phyloP scores from a whole-genome alignment of 2,797 vertebrate species.

The Parauchenoglanis ngamensis region DNA sequence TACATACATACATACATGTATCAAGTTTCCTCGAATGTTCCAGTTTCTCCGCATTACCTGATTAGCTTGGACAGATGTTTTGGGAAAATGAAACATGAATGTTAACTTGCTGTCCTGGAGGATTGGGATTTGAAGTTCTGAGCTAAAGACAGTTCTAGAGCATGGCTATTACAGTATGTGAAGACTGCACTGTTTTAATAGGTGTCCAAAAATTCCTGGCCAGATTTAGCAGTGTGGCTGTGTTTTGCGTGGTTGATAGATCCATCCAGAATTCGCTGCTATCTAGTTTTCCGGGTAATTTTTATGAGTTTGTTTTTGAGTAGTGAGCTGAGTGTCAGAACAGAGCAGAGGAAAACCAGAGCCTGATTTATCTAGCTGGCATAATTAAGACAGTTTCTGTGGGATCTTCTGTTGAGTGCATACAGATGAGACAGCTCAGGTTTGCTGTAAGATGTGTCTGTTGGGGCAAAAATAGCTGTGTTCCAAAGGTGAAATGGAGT shows the following conservation, averaged over 20 bases:
- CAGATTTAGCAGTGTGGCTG: background rate
- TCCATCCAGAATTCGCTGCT: background rate
- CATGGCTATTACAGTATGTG: background rate
- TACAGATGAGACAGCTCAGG: background rate
- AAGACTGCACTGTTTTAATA: conserved; percentile 9
- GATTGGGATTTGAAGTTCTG: background rate
- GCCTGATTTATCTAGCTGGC: background rate
- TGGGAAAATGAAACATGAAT: background rate
- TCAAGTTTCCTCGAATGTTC: conserved; percentile 7
- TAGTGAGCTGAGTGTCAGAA: background rate
- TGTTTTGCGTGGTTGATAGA: background rate
- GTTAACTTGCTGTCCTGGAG: conserved; percentile 9
- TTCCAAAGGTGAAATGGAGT: conserved; percentile 10
- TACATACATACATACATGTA: background rate
- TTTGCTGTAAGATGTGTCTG: background rate
- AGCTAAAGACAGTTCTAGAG: conserved; percentile 14
- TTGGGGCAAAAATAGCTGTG: background rate
- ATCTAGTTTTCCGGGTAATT: background rate
- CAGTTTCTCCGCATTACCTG: conserved; percentile 8
- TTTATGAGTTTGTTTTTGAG: background rate
- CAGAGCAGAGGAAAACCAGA: background rate
- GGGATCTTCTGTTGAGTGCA: background rate
- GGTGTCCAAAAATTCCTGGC: background rate
- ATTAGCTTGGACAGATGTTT: conserved; percentile 15
- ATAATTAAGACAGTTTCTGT: background rate